phyloP scores from a whole-genome alignment of 2,113 vertebrate species.

The Menura novaehollandiae region DNA sequence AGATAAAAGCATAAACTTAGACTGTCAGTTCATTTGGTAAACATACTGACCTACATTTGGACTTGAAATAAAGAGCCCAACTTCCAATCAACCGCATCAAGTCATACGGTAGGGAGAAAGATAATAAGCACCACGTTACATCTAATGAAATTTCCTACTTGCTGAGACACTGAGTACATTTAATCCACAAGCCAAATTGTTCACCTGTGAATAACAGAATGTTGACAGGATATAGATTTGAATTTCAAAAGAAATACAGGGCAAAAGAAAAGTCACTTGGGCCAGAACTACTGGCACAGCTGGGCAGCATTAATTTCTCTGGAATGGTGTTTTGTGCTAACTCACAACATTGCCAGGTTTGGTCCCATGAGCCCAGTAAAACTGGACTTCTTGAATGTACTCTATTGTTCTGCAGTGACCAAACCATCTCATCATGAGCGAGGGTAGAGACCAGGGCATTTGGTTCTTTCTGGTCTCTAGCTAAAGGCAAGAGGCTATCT shows the following conservation, averaged over 20 bases:
- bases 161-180: background rate
- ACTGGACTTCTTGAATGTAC: background rate
- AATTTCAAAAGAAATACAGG: background rate
- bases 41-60: background rate
- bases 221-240: background rate
- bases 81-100: background rate
- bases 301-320: background rate
- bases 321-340: background rate
- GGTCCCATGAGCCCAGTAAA: background rate
- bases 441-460: accelerated
- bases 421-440: accelerated
- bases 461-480: background rate
- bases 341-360: background rate
- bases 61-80: background rate
- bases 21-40: background rate
- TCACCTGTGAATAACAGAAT: background rate
- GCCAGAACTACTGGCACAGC: background rate
- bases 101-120: background rate
- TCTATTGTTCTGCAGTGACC: background rate
- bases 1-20: background rate
- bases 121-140: background rate
- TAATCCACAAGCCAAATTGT: background rate
- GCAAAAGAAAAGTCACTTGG: background rate
- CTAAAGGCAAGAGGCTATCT: background rate
- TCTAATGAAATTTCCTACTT: background rate